These are phyloP conservation scores for Drosophila leonis DNA, from an alignment of 2,888 invertebrate genomes.

Conservation along the genomic window DNA sequence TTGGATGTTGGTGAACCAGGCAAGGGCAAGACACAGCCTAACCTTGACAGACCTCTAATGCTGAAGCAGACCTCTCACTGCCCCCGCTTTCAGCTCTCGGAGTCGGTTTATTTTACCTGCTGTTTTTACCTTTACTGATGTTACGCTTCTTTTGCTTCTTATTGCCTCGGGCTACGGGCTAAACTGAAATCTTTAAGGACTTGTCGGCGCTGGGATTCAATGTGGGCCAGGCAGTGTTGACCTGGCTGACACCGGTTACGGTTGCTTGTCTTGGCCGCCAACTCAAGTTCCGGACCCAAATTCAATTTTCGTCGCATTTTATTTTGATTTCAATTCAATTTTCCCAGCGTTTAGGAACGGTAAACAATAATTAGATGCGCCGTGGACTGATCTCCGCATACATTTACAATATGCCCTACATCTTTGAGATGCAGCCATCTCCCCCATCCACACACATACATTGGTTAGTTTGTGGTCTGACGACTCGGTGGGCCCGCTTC, in stretches of 20 bases:
- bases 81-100: background rate
- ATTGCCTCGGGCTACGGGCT: constrained; percentile 55
- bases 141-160: constrained; percentile 64
- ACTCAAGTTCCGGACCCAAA: constrained; percentile 71
- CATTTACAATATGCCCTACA: constrained; percentile 21
- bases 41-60: constrained; percentile 67
- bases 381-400: constrained; percentile 45
- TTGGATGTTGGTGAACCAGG: constrained; percentile 58
- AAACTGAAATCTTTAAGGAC: constrained; percentile 71
- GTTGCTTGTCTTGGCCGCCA: constrained; percentile 45
- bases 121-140: constrained; percentile 21
- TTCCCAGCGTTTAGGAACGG: constrained; percentile 77
- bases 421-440: constrained; percentile 25
- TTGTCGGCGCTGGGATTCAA: constrained; percentile 41
- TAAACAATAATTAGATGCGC: constrained; percentile 82
- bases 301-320: constrained; percentile 77
- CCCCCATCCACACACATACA: background rate
- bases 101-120: constrained; percentile 60
- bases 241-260: constrained; percentile 49
- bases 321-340: constrained; percentile 80
- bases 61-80: background rate
- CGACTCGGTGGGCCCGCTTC: constrained; percentile 58
- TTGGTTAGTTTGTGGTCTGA: constrained; percentile 47
- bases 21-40: constrained; percentile 63
- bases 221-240: constrained; percentile 25